Base-by-base conservation (phyloP, 2,888 invertebrate genomes). In the Eupeodes latifasciatus region DNA sequence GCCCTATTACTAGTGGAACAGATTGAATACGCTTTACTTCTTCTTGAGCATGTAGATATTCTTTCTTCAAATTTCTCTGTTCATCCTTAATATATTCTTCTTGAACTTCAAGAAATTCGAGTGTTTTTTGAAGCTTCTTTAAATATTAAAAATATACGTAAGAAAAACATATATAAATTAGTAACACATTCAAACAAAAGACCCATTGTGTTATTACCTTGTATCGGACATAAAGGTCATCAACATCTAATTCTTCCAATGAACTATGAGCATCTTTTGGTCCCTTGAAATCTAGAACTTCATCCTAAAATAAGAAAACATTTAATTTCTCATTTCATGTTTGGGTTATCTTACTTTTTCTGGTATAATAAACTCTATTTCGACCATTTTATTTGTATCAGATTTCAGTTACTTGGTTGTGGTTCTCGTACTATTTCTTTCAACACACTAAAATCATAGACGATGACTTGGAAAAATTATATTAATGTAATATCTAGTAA, bases 51-150 rank as follows among this genome's bases (percentile, higher is more conserved):
- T 99, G 99, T 2, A 99, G 95, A 94, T 99, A 99, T 93, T 99
- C 99, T 91, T 99, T 99, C 93, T 99, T 99, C 78, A 99, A 94
- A 94, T 99, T 99, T 79, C 99, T 96, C 93, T 99, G 99, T 94
- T 99, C 99, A 95, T 99, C 99, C 94, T 99, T 99, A 78, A 99
- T 99, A 93, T 99, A 99, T 92, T 99, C 99, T 93, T 99, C 99
- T 95, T 99, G 99, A 0, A 99, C 99, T 93, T 99, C 98, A 11
- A 99, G 94, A 93, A 99, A 99, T 93, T 99, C 99, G 36, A 99
- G 94, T 94, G 99, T 98, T 90, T 98, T 96, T 94, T 99, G 98
- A 19, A 99, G 94, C 96, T 99, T 99, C 97, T 98, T 64, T 87
- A 67, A n/a, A 14, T 11, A 44, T 59, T 4, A 10, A 53, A 0